Evolutionary conservation across 2,888 invertebrate genomes (phyloP), one percentile per base, ranked within the genome.

Genomic region (Nomada goodeniana): DNA sequence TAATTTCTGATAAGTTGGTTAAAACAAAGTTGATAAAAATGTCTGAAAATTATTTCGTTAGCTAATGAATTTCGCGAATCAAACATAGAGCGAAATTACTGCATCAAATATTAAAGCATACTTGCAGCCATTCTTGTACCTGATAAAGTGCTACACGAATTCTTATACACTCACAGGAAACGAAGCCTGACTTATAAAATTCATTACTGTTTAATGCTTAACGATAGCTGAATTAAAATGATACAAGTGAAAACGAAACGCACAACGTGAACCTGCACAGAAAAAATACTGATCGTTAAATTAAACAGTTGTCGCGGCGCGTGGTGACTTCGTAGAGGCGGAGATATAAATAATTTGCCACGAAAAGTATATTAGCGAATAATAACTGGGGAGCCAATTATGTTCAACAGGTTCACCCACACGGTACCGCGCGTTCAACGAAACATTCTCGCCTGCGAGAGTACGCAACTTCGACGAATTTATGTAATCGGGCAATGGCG

Each of bases 351-450:
- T 83, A 82, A 83, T 83, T 64, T 52, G 11, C 50, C 52, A n/a
- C 1, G 82, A 82, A 83, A 82, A 82, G 75, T 83, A 60, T 70
- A 82, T 83, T 83, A 82, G 79, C 82, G 71, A 83, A 83, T 83
- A 83, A 83, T 82, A 83, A 78, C 75, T 71, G 82, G 57, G 77
- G 78, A 75, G 55, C 75, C 82, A 82, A 83, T 83, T 83, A 80
- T 80, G 71, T 81, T 80, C 82, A 76, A 82, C 82, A 80, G 82
- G 80, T 82, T 82, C 82, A 82, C 76, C 82, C 82, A 82, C 82
- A 80, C 80, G 82, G 29, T 60, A 26, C 67, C 65, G 75, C 47
- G 70, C n/a, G 82, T 53, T 61, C 65, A 26, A 53, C 75, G 75
- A 80, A 61, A 81, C 79, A 44, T 79, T 82, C 81, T 74, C 81